Base-by-base conservation (phyloP, 2,888 invertebrate genomes). In the Scelioninae gen. 1 region DNA sequence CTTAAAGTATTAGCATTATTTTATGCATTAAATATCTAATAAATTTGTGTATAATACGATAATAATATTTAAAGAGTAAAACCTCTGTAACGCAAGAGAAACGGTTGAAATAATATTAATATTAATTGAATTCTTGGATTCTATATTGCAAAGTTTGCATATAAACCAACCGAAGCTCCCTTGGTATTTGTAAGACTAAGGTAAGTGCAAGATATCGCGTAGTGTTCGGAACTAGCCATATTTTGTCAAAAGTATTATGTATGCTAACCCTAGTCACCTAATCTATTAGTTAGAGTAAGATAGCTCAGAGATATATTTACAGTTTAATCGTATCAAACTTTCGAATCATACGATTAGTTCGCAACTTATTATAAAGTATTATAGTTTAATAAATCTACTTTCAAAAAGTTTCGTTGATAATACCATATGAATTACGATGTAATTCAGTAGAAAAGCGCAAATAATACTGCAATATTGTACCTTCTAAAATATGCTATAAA, bases 181-280 rank as follows among this genome's bases (percentile, higher is more conserved):
- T 49, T 16, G 49, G 16, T 34, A 56, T 69, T 69, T 56, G 56
- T 56, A 60, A 58, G 49, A 40, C 71, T 38, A 8, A 49, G 60
- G 23, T 69, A 69, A 69, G 56, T 69, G 47, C 15, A 69, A 56
- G 68, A 69, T 69, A 71, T 72, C n/a, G 47, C 53, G 34, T 72
- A n/a, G n/a, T 53, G 62, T 72, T 62, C 31, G 29, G 11, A 62
- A 62, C 51, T 72, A 53, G 29, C 40, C 72, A 58, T 62, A 72
- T 62, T 49, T 72, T 72, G 43, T 49, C 60, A 62, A 62, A 72
- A 60, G 62, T 60, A 60, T 60, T 72, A 69, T 29, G 53, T 47
- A 53, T 38, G 53, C 51, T 72, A 72, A 62, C 58, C 62, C 51
- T 58, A 62, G 45, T 62, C 62, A 72, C 53, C 51, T 62, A 62